A percentile compares a stretch with the other conserved stretches of the same genome.
Conservation (phyloP, 2,113 vertebrate species). For the Leptocoma aspasia region DNA sequence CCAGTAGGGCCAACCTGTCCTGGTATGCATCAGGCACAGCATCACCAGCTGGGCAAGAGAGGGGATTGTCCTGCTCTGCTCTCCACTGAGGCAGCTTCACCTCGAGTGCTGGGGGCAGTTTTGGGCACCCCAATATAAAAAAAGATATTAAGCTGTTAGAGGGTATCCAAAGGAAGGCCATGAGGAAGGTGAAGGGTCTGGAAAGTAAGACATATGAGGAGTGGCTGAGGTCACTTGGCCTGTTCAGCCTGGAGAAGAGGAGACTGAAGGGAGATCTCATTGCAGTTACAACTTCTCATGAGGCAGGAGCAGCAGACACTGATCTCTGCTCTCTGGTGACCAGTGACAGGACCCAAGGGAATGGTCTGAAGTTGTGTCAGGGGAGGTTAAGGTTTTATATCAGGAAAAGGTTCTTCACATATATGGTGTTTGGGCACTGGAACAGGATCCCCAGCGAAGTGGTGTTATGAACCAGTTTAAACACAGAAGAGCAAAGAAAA, state of each 20-base stretch:
- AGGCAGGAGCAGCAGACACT: neutral
- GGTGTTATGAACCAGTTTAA: neutral
- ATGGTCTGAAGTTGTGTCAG: neutral
- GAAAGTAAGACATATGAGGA: fast-evolving
- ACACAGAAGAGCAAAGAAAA: neutral
- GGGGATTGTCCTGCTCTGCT: neutral
- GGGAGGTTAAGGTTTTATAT: neutral
- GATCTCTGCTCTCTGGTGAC: neutral
- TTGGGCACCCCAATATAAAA: neutral
- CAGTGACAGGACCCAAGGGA: neutral
- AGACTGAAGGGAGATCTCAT: neutral
- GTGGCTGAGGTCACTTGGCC: neutral
- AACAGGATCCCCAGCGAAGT: neutral
- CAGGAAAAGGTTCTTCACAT: neutral
- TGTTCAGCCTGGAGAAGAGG: neutral
- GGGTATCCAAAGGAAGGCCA: neutral
- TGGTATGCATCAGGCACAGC: neutral
- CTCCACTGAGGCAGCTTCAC: fast-evolving
- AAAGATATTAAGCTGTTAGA: neutral
- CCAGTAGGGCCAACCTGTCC: fast-evolving
- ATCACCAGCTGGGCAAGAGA: fast-evolving
- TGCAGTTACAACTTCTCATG: neutral
- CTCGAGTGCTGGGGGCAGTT: fast-evolving
- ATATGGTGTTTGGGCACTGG: neutral
- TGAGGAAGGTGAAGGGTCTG: neutral